Evolutionary conservation across 2,888 invertebrate genomes (phyloP), one percentile per base, ranked within the genome.

Genomic region (Caenorhabditis angaria): DNA sequence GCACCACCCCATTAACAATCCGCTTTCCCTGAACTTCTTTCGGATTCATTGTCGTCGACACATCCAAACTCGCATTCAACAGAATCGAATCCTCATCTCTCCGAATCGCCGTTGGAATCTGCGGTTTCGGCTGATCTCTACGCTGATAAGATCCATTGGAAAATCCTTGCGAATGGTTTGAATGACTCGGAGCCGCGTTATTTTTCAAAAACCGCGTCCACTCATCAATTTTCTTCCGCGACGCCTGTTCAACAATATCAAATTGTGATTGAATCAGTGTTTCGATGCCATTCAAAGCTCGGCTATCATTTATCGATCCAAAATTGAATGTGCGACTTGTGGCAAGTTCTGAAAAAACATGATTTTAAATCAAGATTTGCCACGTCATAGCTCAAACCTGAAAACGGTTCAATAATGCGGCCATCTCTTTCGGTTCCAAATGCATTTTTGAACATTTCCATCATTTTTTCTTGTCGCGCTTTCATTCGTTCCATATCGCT

Each of bases 1-100:
- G 66, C 22, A 71, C 71, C 24, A 71, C 58, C 27, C 71, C 71
- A n/a, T 71, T 71, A 5, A 71, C 71, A 29, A 71, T 71, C 48
- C 71, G 25, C 47, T 71, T 71, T 28, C 66, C 55, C 32, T 56
- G 55, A 5, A 41, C 41, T 41, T 41, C 41, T 41, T 41, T 41
- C 8, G 41, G 18, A 14, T 41, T 41, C 41, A 18, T 18, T 2
- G 41, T 12, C 3, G 41, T 41, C 3, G 3, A 18, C 32, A 12
- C 12, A 3, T 41, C 41, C 41, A 41, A n/a, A n/a, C n/a, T n/a
- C n/a, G n/a, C 18, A 12, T 14, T 14, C 14, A 12, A 41, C 14
- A 2, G 18, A 3, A 18, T 3, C 8, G 10, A 12, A 14, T 41
- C 41, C 3, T 10, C 10, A 3, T 6, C 14, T 3, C 18, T 18